Conservation (phyloP, 2,888 invertebrate species). For the Meteorus cinctellus region DNA sequence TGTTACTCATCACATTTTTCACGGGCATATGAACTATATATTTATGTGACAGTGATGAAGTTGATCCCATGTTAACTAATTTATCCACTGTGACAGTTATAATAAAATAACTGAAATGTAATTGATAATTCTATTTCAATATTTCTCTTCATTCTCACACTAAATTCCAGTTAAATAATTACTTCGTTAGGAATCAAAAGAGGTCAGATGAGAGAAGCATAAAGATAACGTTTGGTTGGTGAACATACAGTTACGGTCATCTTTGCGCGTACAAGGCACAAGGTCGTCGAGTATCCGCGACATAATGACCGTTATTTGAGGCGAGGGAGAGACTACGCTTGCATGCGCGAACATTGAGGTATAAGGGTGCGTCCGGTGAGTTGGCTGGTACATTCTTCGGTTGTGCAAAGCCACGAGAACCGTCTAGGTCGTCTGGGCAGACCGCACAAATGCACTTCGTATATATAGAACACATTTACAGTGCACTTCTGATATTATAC, state of each 20-base stretch:
- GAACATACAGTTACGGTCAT: neutral
- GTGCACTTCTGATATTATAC: neutral
- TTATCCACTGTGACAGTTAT: neutral
- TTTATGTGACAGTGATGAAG: slow-evolving; percentile 4
- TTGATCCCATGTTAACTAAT: neutral
- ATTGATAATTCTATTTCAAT: neutral
- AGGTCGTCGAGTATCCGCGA: slow-evolving; percentile 51
- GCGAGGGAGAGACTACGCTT: slow-evolving; percentile 41
- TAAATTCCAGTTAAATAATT: neutral
- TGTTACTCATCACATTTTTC: neutral
- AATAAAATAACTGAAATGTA: neutral
- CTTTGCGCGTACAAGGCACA: slow-evolving; percentile 26
- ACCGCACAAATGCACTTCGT: slow-evolving; percentile 30
- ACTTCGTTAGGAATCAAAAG: neutral
- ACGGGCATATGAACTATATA: neutral
- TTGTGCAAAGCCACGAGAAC: slow-evolving; percentile 48
- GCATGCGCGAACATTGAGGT: slow-evolving; percentile 7
- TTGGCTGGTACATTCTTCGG: slow-evolving; percentile 53
- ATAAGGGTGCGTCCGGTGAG: slow-evolving; percentile 54
- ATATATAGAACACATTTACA: neutral
- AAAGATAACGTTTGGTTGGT: neutral
- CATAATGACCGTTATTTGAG: slow-evolving; percentile 66
- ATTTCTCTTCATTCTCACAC: neutral
- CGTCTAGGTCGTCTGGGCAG: slow-evolving; percentile 55
- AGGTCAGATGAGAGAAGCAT: neutral